A percentile compares a stretch with the other conserved stretches of the same genome.
These are phyloP conservation scores for Tangara arthus DNA, from an alignment of 2,797 vertebrate species.

Conservation along the genomic window DNA sequence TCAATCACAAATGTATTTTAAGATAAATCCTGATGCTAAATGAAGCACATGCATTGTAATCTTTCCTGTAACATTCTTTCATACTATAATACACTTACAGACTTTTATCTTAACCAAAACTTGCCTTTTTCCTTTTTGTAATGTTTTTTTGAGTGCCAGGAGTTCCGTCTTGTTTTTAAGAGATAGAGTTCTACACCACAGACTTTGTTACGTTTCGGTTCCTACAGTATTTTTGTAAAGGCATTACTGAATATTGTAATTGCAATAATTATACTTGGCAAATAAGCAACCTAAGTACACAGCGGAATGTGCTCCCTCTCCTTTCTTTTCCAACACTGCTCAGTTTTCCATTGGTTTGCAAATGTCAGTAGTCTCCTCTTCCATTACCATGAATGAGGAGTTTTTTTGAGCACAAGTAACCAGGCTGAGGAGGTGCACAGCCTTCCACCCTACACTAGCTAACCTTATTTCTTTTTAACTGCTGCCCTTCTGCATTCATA, in stretches of 20 bases:
- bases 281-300: not conserved
- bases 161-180: not conserved
- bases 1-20: not conserved
- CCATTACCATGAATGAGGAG: not conserved
- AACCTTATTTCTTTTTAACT: not conserved
- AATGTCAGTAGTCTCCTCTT: not conserved
- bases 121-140: not conserved
- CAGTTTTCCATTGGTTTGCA: not conserved
- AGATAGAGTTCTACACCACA: not conserved
- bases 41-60: not conserved
- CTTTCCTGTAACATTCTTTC: not conserved
- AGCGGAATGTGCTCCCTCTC: not conserved
- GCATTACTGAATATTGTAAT: not conserved
- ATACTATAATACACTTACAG: not conserved
- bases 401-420: not conserved
- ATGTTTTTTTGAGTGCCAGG: not conserved
- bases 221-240: not conserved
- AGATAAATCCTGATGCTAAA: not conserved
- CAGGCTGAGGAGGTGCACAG: not conserved
- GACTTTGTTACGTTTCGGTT: not conserved
- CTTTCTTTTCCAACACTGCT: not conserved
- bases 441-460: not conserved
- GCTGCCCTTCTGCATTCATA: not conserved
- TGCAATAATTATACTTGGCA: not conserved
- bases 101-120: not conserved